Conservation (phyloP, 2,797 vertebrate species). For the Phoebastria nigripes region DNA sequence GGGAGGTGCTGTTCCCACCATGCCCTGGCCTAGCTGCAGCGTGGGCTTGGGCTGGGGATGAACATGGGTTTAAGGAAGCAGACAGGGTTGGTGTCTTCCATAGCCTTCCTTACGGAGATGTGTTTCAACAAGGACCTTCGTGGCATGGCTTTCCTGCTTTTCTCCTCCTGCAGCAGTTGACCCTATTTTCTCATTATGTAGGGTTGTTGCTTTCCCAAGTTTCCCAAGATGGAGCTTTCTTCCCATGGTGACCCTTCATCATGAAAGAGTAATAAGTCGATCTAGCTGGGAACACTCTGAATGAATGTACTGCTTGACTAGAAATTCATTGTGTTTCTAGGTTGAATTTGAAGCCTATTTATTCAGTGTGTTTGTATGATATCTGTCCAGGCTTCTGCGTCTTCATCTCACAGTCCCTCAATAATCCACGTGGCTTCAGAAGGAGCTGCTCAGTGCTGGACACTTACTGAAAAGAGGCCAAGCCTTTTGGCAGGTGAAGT, state of each 20-base stretch:
- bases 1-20: not conserved
- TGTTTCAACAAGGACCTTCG: not conserved
- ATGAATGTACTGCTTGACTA: not conserved
- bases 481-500: not conserved
- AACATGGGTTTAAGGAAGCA: not conserved
- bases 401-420: not conserved
- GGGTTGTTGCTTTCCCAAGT: not conserved
- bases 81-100: not conserved
- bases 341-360: not conserved
- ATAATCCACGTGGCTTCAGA: not conserved
- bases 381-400: not conserved
- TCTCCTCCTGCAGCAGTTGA: not conserved
- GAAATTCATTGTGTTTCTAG: not conserved
- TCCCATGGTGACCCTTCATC: fast-evolving
- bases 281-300: not conserved
- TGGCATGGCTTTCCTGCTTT: not conserved
- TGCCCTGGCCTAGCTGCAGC: not conserved
- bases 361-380: not conserved
- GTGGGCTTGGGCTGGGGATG: not conserved
- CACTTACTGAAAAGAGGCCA: not conserved
- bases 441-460: not conserved
- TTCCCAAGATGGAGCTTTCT: not conserved
- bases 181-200: not conserved
- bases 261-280: fast-evolving
- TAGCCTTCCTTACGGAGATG: not conserved